phyloP scores from a whole-genome alignment of 2,797 vertebrate species.

The Craterocephalus amniculus region DNA sequence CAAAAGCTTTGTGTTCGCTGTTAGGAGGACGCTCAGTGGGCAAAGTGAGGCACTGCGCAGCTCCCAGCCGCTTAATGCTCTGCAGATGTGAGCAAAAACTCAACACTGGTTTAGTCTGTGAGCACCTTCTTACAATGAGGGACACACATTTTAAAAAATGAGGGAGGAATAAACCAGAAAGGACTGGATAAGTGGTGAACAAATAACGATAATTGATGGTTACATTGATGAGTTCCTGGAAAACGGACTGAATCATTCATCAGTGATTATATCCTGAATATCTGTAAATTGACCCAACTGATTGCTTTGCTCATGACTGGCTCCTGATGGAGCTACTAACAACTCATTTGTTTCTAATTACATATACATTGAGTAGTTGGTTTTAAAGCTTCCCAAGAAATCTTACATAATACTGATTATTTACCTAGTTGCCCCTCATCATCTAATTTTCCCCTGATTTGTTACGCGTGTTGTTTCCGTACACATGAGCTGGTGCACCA shows the following conservation, averaged over 20 bases:
- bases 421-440: neutral
- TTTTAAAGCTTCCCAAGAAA: neutral
- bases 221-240: neutral
- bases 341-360: neutral
- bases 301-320: neutral
- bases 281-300: neutral
- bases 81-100: conserved; percentile 31
- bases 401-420: neutral
- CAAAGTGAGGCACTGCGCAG: conserved; percentile 53
- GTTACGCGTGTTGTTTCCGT: neutral
- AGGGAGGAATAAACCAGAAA: neutral
- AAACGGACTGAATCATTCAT: neutral
- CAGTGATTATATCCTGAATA: neutral
- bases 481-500: neutral
- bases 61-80: conserved; percentile 2
- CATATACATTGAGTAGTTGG: neutral
- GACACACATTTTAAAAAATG: neutral
- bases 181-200: no score
- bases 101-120: neutral
- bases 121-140: neutral
- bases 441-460: neutral
- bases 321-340: neutral
- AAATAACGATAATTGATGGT: neutral
- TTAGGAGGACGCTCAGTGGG: conserved; percentile 67
- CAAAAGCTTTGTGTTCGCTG: conserved; percentile 42